These are phyloP conservation scores for Hemibagrus wyckioides DNA, from an alignment of 2,113 vertebrate genomes.

Conservation along the genomic window DNA sequence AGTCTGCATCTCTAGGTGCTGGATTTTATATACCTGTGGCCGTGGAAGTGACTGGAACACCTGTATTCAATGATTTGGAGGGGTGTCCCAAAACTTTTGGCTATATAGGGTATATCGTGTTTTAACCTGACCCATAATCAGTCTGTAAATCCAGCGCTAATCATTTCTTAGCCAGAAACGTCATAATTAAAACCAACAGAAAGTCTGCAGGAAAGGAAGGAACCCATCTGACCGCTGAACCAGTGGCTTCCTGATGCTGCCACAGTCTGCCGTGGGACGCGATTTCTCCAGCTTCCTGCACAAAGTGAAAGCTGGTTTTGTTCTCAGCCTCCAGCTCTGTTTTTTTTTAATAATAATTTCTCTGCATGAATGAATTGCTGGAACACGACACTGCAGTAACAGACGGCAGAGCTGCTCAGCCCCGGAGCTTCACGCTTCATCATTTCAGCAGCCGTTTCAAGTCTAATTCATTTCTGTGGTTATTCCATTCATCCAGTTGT, in stretches of 20 bases:
- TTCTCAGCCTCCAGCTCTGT: slow-evolving; percentile 20
- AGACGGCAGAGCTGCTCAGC: slow-evolving; percentile 29
- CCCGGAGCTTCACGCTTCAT: slow-evolving; percentile 10
- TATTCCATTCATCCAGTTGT: background rate
- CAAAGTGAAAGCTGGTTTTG: background rate
- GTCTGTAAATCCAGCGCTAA: background rate
- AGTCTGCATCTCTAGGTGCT: too few species aligned
- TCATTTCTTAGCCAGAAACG: background rate
- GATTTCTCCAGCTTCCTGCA: background rate
- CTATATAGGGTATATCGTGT: too few species aligned
- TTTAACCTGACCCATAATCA: background rate
- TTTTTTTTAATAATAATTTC: background rate
- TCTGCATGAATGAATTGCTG: slow-evolving; percentile 31
- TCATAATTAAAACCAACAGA: background rate
- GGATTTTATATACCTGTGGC: too few species aligned
- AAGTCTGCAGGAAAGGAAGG: background rate
- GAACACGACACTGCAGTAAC: slow-evolving; percentile 27
- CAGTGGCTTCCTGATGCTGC: background rate
- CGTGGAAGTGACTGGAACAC: too few species aligned
- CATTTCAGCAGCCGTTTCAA: background rate
- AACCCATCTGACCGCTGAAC: too few species aligned
- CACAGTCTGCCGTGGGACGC: background rate
- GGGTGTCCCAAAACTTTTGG: too few species aligned
- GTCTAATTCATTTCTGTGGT: background rate
- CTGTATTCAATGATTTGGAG: too few species aligned